Conservation (phyloP, 2,113 vertebrate genomes). For the Rattus rattus region DNA sequence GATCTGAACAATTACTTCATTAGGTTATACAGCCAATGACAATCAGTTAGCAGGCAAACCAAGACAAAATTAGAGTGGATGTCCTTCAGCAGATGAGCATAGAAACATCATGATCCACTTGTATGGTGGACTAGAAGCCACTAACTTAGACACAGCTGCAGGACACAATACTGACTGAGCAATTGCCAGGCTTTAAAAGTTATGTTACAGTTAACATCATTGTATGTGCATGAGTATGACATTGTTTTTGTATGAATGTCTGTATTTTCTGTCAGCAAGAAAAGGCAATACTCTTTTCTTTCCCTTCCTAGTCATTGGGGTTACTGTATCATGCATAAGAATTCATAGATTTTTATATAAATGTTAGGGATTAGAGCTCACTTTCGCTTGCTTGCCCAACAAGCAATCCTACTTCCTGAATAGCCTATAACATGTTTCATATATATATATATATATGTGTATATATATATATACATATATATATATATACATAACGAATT, state of each 20-base stretch:
- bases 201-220: not conserved
- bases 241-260: not conserved
- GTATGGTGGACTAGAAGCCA: not conserved
- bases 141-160: no score
- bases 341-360: not conserved
- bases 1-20: not conserved
- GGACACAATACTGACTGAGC: not conserved
- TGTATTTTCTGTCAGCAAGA: not conserved
- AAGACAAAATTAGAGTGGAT: not conserved
- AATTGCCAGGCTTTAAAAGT: not conserved
- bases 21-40: not conserved
- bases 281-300: not conserved
- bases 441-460: not conserved
- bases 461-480: no score
- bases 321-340: not conserved
- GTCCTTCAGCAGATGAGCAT: not conserved
- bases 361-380: not conserved
- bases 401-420: not conserved
- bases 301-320: not conserved
- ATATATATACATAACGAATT: not conserved
- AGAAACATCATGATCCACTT: not conserved
- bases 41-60: not conserved
- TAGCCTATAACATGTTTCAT: not conserved
- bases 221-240: no score
- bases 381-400: not conserved